phyloP scores from a whole-genome alignment of 2,113 vertebrate species.

The Shinisaurus crocodilurus region DNA sequence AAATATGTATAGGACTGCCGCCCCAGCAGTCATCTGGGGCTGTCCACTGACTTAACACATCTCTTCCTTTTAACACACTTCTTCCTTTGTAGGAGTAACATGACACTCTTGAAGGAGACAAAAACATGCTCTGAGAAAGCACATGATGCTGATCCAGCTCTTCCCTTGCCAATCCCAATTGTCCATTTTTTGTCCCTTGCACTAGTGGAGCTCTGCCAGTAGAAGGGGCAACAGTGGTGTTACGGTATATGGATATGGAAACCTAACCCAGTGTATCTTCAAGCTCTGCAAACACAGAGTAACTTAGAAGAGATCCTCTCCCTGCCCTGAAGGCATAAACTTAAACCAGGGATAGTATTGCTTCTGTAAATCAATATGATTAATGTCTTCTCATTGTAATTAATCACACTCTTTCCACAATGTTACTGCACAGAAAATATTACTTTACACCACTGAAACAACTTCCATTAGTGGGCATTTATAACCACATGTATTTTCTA shows the following conservation, averaged over 20 bases:
- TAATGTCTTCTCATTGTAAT: constrained; percentile 63
- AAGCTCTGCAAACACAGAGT: background rate
- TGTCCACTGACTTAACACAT: background rate
- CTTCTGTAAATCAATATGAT: constrained; percentile 49
- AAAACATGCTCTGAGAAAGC: background rate
- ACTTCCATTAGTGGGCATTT: constrained; percentile 52
- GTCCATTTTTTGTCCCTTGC: background rate
- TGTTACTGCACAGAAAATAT: constrained; percentile 63
- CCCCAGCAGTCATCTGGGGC: background rate
- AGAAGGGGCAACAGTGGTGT: background rate
- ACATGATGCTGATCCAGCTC: background rate
- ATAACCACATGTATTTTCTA: constrained; percentile 52
- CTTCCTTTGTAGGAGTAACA: background rate
- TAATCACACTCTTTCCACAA: constrained; percentile 63
- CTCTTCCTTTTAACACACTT: background rate
- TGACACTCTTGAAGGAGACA: background rate
- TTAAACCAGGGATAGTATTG: background rate
- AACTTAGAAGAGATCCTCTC: background rate
- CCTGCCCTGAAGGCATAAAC: background rate
- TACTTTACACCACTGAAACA: constrained; percentile 48
- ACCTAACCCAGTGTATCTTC: background rate
- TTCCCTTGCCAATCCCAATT: background rate
- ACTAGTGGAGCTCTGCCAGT: background rate
- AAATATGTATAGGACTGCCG: background rate
- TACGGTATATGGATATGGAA: background rate